phyloP scores from a whole-genome alignment of 1,140 invertebrate species.

The Pararge aegeria region DNA sequence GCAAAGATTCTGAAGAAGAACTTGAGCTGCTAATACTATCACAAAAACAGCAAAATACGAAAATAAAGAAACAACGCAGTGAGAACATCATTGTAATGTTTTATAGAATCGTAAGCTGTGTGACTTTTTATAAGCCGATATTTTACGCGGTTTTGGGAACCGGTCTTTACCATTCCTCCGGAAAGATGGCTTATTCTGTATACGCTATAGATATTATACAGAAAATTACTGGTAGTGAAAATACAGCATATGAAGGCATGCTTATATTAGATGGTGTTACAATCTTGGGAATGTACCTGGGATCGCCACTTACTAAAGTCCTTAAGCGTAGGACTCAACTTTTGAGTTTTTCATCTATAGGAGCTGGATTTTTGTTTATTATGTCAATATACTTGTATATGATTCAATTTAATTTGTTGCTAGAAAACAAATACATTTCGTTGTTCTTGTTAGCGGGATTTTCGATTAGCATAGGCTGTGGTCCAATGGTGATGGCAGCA shows the following conservation, averaged over 20 bases:
- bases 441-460: slow-evolving; percentile 26
- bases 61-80: slow-evolving; percentile 21
- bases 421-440: slow-evolving; percentile 29
- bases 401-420: slow-evolving; percentile 25
- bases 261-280: slow-evolving; percentile 37
- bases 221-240: slow-evolving; percentile 32
- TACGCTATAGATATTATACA: slow-evolving; percentile 40
- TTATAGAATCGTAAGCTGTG: not conserved
- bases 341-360: slow-evolving; percentile 20
- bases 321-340: slow-evolving; percentile 29
- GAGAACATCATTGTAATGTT: not conserved
- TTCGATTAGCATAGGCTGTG: slow-evolving; percentile 28
- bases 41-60: not conserved
- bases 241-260: slow-evolving; percentile 32
- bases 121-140: not conserved
- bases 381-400: slow-evolving; percentile 37
- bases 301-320: slow-evolving; percentile 28
- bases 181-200: slow-evolving; percentile 38
- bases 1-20: not conserved
- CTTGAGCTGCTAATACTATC: not conserved
- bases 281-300: slow-evolving; percentile 30
- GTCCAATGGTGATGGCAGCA: slow-evolving; percentile 23
- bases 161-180: slow-evolving; percentile 38
- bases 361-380: slow-evolving; percentile 31
- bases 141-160: not conserved